Base-by-base conservation (phyloP, 2,888 invertebrate genomes). In the Hydrotaea cyrtoneurina region DNA sequence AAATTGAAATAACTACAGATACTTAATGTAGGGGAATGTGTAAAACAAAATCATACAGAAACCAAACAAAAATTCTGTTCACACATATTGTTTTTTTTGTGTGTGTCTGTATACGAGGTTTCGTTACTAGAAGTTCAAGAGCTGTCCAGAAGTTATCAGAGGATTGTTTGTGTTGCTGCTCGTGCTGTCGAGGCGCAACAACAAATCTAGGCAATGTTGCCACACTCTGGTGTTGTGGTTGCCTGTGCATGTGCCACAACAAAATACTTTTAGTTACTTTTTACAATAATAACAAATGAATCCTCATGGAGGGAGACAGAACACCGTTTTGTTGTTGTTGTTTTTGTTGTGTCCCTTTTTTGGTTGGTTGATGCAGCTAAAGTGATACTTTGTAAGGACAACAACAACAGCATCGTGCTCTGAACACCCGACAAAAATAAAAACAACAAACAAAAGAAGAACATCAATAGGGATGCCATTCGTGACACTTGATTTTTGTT, bases 251-350 rank as follows among this genome's bases (percentile, higher is more conserved):
- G 39, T 72, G 84, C 79, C 85, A 85, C 79, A 85, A 85, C 85
- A 80, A 85, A 85, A 84, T 75, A 75, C 64, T 81, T 84, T 75
- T 62, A 59, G 78, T 50, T 76, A 72, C 57, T 72, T 78, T n/a
- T 78, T 13, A 59, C 36, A 75, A 55, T 64, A 77, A 64, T 19
- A 72, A 77, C 43, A 81, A 55, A 73, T 50, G n/a, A n/a, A 13
- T 50, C 50, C 50, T 50, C 11, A 43, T 5, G 11, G 31, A 62
- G 66, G 46, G 43, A 59, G 11, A 59, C 15, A 15, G 19, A 23
- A 15, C 23, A 59, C 26, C 10, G 15, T 26, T 2, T 53, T 7
- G 15, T 53, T 53, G 31, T 7, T 31, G 31, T 7, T 31, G 31
- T 7, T 31, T 31, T 2, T 31, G 31, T 31, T 31, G 31, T 50